phyloP scores from a whole-genome alignment of 2,113 vertebrate species.

The Megaleporinus macrocephalus region DNA sequence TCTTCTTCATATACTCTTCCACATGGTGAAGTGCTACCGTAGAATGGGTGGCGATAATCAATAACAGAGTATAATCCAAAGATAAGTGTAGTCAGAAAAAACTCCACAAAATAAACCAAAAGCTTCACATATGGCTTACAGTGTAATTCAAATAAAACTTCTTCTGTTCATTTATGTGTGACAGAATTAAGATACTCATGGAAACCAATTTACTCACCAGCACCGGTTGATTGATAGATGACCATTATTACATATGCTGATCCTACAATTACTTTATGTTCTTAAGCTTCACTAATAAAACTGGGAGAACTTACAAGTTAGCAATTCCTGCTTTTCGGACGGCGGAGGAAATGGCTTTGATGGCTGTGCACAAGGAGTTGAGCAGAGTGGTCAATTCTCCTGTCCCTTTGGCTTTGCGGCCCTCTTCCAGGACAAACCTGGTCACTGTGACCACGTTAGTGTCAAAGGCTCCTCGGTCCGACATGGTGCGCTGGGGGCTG shows the following conservation, averaged over 20 bases:
- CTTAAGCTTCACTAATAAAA: neutral
- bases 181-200: neutral
- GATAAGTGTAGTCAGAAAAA: conserved; percentile 19
- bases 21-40: neutral
- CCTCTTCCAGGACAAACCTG: conserved; percentile 92
- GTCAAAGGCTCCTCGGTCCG: conserved; percentile 85
- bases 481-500: conserved; percentile 71
- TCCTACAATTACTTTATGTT: neutral
- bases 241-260: neutral
- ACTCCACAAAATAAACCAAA: neutral
- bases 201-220: neutral
- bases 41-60: conserved; percentile 6
- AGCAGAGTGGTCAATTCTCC: conserved; percentile 92
- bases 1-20: neutral
- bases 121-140: neutral
- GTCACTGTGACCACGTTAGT: conserved; percentile 91
- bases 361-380: conserved; percentile 89
- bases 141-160: neutral
- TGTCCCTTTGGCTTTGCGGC: conserved; percentile 84
- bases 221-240: neutral
- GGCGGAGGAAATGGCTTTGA: conserved; percentile 93
- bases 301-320: conserved; percentile 82
- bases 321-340: conserved; percentile 95
- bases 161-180: neutral
- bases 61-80: neutral